phyloP scores from a whole-genome alignment of 2,113 vertebrate genomes.

The Myiopsitta monachus region DNA sequence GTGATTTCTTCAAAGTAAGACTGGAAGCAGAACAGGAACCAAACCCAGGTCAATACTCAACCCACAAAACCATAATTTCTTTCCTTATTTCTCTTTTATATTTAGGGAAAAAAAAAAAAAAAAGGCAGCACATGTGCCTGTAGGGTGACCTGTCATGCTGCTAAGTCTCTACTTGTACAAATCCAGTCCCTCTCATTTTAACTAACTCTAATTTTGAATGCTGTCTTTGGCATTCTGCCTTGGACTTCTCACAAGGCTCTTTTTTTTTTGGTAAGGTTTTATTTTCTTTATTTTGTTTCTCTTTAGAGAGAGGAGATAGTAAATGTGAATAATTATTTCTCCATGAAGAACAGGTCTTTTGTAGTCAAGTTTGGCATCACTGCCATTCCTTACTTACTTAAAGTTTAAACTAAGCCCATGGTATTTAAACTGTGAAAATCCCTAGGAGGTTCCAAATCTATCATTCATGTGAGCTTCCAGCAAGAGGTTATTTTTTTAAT shows the following conservation, averaged over 20 bases:
- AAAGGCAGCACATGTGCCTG: neutral
- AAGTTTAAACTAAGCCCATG: neutral
- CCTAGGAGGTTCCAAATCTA: neutral
- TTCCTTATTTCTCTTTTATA: constrained; percentile 42
- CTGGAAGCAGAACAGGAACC: constrained; percentile 55
- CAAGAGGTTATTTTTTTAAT: neutral
- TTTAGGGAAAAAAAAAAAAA: neutral
- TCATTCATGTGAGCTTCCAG: neutral
- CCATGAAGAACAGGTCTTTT: neutral
- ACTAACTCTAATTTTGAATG: constrained; percentile 46
- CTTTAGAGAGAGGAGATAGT: neutral
- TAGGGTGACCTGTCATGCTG: neutral
- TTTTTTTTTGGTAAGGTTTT: neutral
- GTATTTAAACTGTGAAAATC: neutral
- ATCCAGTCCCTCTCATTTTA: constrained; percentile 18
- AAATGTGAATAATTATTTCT: constrained; percentile 27
- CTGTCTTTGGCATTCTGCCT: constrained; percentile 47
- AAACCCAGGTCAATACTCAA: constrained; percentile 45
- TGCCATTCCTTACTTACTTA: neutral
- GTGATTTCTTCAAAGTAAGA: constrained; percentile 55
- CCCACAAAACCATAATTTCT: constrained; percentile 61
- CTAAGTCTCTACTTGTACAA: constrained; percentile 36
- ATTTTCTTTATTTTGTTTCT: neutral
- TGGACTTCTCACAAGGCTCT: neutral
- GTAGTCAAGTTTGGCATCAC: constrained; percentile 15